Conservation (phyloP, 1,140 invertebrate species). For the Plutomurus gul region DNA sequence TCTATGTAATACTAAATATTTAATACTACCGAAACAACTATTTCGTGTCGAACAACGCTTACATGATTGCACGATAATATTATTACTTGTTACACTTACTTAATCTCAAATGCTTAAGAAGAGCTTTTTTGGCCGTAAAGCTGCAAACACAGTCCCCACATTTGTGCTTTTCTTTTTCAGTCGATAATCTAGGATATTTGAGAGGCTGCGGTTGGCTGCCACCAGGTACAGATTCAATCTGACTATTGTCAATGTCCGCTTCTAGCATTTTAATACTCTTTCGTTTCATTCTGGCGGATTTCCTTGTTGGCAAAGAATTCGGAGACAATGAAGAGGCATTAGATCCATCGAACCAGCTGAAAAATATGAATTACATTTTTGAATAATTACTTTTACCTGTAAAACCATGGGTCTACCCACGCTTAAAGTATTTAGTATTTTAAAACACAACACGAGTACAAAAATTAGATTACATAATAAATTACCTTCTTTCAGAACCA, state of each 20-base stretch:
- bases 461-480: background rate
- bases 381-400: background rate
- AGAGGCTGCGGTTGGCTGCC: background rate
- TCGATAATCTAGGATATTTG: background rate
- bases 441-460: background rate
- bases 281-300: background rate
- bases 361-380: background rate
- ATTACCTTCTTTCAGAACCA: background rate
- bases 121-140: background rate
- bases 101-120: background rate
- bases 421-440: no score
- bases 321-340: background rate
- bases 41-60: no score
- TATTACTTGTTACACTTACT: background rate
- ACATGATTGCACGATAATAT: no score
- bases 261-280: conserved; percentile 17
- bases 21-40: no score
- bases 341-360: background rate
- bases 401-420: no score
- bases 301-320: background rate
- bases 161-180: background rate
- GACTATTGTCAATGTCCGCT: background rate
- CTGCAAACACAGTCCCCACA: background rate
- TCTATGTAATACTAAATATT: no score
- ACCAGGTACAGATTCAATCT: background rate